Evolutionary conservation across 1,140 invertebrate species (phyloP).

Genomic region (Diachasma alloeum): DNA sequence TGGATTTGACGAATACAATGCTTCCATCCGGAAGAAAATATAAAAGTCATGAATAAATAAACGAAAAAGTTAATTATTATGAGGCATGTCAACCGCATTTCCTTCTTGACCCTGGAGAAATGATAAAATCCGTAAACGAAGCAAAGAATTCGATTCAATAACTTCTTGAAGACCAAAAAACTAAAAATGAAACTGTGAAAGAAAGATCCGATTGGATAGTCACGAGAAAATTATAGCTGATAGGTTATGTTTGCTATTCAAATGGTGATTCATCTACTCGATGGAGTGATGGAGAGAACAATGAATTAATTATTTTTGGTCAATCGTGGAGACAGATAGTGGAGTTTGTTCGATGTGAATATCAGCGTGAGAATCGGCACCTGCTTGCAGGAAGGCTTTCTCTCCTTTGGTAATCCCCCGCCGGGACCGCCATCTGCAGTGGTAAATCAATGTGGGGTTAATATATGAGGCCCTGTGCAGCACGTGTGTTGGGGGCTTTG

Average conservation of each 20-base stretch:
- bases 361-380: background rate
- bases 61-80: too few relatives aligned
- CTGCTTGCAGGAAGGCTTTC: background rate
- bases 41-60: too few relatives aligned
- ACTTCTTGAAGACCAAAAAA: too few relatives aligned
- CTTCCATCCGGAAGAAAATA: too few relatives aligned
- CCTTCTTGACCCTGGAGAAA: too few relatives aligned
- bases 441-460: background rate
- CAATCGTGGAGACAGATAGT: background rate
- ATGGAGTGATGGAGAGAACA: background rate
- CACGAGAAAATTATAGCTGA: too few relatives aligned
- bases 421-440: background rate
- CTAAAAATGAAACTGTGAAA: too few relatives aligned
- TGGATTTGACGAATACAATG: too few relatives aligned
- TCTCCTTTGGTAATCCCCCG: background rate
- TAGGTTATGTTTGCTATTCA: background rate
- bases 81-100: too few relatives aligned
- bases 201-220: too few relatives aligned
- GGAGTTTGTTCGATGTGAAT: background rate
- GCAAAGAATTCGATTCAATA: too few relatives aligned
- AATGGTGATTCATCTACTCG: background rate
- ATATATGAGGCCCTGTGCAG: background rate
- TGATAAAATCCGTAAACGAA: too few relatives aligned
- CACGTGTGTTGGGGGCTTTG: background rate
- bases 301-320: background rate